These are phyloP conservation scores for Lepidonotus clava DNA, from an alignment of 2,888 invertebrate species.

Conservation along the genomic window DNA sequence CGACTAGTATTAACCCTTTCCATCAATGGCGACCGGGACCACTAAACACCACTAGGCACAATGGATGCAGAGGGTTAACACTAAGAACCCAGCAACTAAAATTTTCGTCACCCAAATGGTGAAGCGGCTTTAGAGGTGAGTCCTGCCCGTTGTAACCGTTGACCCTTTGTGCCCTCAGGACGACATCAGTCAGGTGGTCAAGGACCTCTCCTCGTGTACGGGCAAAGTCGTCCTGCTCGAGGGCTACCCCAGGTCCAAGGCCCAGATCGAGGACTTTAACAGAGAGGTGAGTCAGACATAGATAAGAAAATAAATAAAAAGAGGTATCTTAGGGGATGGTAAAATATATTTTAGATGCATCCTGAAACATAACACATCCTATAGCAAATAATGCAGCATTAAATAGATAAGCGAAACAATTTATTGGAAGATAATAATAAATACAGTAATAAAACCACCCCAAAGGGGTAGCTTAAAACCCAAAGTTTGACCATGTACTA, in stretches of 20 bases:
- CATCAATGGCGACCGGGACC: neutral
- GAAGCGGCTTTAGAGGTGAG: neutral
- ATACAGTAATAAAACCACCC: too few relatives aligned
- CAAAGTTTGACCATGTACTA: too few relatives aligned
- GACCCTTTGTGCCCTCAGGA: neutral
- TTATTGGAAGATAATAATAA: too few relatives aligned
- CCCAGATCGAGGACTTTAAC: slow-evolving; percentile 78
- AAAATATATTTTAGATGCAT: too few relatives aligned
- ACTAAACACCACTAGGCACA: neutral
- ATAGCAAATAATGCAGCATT: too few relatives aligned
- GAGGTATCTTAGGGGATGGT: too few relatives aligned
- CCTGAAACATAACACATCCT: too few relatives aligned
- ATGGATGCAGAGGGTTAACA: too few relatives aligned
- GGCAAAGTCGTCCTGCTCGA: slow-evolving; percentile 80
- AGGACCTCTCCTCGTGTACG: slow-evolving; percentile 63
- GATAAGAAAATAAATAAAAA: too few relatives aligned
- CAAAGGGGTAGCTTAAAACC: too few relatives aligned
- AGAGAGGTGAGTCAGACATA: slow-evolving; percentile 62
- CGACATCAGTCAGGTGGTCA: neutral
- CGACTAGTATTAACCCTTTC: neutral
- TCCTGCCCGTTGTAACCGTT: neutral
- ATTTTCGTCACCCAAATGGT: neutral
- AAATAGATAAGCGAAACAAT: too few relatives aligned
- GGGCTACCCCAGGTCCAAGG: slow-evolving; percentile 80
- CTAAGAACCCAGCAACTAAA: too few relatives aligned